phyloP scores from a whole-genome alignment of 2,797 vertebrate species.

The Xenentodon cancila region DNA sequence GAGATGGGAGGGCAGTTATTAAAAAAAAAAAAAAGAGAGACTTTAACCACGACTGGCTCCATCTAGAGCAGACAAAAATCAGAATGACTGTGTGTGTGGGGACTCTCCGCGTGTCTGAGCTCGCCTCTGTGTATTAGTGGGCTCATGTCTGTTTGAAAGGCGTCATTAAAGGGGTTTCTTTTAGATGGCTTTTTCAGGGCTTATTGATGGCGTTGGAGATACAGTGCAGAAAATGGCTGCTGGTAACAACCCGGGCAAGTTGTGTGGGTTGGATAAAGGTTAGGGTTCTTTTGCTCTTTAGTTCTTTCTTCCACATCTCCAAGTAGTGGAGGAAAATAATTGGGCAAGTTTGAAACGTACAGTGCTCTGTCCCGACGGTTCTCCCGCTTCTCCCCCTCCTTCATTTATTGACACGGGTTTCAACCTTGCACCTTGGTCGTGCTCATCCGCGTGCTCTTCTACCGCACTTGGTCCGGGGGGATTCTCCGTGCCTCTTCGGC shows the following conservation, averaged over 20 bases:
- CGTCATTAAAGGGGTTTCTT: constrained; percentile 38
- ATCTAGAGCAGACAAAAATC: constrained; percentile 43
- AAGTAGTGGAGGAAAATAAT: constrained; percentile 48
- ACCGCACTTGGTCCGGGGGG: constrained; percentile 52
- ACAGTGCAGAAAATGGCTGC: constrained; percentile 55
- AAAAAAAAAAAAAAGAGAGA: constrained; percentile 65
- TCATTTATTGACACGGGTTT: constrained; percentile 66
- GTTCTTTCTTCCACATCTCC: constrained; percentile 39
- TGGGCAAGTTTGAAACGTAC: constrained; percentile 50
- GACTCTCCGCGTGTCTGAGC: background rate
- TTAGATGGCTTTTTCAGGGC: constrained; percentile 31
- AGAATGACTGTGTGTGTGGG: constrained; percentile 28
- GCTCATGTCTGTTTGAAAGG: constrained; percentile 45
- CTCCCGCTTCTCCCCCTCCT: constrained; percentile 47
- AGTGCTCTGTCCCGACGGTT: constrained; percentile 63
- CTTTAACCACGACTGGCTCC: constrained; percentile 51
- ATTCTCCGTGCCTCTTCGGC: constrained; percentile 40
- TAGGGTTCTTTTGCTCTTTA: constrained; percentile 41
- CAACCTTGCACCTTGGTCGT: constrained; percentile 63
- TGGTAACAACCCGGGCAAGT: constrained; percentile 54
- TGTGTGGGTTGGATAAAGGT: constrained; percentile 71
- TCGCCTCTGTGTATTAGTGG: constrained; percentile 41
- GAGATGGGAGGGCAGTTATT: constrained; percentile 59
- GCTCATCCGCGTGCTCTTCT: constrained; percentile 56
- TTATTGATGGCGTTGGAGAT: constrained; percentile 55